Conservation (phyloP, 2,888 invertebrate species). For the Noctua janthina region DNA sequence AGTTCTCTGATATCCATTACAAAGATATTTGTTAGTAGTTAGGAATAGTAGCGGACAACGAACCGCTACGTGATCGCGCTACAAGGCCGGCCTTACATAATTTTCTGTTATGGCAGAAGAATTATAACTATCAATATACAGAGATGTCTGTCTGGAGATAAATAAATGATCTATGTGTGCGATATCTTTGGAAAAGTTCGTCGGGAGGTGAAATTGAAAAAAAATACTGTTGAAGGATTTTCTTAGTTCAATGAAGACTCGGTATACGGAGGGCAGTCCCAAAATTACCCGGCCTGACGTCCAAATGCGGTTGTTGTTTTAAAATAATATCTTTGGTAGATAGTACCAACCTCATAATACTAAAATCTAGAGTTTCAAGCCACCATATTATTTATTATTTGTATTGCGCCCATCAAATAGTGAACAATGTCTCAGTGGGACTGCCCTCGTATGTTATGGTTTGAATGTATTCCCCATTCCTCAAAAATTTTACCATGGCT, state of each 20-base stretch:
- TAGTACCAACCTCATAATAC: too few species aligned
- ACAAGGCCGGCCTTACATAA: constrained; percentile 57
- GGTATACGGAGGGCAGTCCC: neutral
- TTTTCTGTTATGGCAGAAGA: constrained; percentile 39
- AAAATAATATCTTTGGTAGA: too few species aligned
- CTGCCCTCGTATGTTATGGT: too few species aligned
- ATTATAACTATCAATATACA: constrained; percentile 54
- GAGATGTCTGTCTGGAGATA: constrained; percentile 42
- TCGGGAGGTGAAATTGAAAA: constrained; percentile 24
- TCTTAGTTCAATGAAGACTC: neutral
- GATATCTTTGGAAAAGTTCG: constrained; percentile 26
- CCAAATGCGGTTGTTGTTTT: too few species aligned
- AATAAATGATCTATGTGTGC: constrained; percentile 47
- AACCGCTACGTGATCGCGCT: constrained; percentile 54
- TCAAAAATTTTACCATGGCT: too few species aligned
- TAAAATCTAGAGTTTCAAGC: too few species aligned
- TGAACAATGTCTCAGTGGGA: too few species aligned
- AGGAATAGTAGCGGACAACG: constrained; percentile 55
- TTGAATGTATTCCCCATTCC: too few species aligned
- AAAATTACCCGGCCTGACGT: neutral
- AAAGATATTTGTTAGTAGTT: constrained; percentile 61
- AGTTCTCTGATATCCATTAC: constrained; percentile 59
- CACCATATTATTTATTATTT: too few species aligned
- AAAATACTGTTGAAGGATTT: neutral
- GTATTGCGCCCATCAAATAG: too few species aligned